These are phyloP conservation scores for Calliphora vomitoria DNA, from an alignment of 2,888 invertebrate species.

Conservation along the genomic window DNA sequence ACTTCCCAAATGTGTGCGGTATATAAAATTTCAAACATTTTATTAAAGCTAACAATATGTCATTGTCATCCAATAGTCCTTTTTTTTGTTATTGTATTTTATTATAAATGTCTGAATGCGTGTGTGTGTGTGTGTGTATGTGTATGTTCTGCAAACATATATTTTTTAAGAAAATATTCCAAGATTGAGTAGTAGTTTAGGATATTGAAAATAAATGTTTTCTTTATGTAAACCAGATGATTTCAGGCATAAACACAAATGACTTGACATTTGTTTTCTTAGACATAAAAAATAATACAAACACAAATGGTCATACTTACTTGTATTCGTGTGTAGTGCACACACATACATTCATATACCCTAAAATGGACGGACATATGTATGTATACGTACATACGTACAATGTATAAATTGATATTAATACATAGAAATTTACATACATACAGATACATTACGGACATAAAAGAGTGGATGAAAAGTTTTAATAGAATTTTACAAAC, in stretches of 20 bases:
- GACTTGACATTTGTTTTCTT: slow-evolving; percentile 72
- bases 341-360: too few relatives aligned
- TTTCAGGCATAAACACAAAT: slow-evolving; percentile 70
- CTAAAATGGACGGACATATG: not conserved
- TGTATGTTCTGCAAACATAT: slow-evolving; percentile 21
- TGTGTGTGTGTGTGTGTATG: not conserved
- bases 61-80: slow-evolving; percentile 60
- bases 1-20: not conserved
- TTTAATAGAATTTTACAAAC: slow-evolving; percentile 47
- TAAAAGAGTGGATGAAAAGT: slow-evolving; percentile 39
- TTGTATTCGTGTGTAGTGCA: not conserved
- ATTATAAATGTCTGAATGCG: slow-evolving; percentile 1
- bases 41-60: slow-evolving; percentile 67
- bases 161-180: slow-evolving; percentile 51
- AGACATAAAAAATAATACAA: slow-evolving; percentile 56
- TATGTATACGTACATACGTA: not conserved
- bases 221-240: slow-evolving; percentile 73
- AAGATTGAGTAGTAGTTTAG: slow-evolving; percentile 57
- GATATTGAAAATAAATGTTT: slow-evolving; percentile 73
- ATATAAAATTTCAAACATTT: slow-evolving; percentile 62
- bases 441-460: slow-evolving; percentile 6
- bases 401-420: not conserved
- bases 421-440: not conserved
- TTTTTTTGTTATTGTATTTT: slow-evolving; percentile 39
- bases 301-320: slow-evolving; percentile 56